Evolutionary conservation across 2,888 invertebrate species (phyloP), one percentile per base, ranked within the genome.

Genomic region (Cyaniris semiargus): DNA sequence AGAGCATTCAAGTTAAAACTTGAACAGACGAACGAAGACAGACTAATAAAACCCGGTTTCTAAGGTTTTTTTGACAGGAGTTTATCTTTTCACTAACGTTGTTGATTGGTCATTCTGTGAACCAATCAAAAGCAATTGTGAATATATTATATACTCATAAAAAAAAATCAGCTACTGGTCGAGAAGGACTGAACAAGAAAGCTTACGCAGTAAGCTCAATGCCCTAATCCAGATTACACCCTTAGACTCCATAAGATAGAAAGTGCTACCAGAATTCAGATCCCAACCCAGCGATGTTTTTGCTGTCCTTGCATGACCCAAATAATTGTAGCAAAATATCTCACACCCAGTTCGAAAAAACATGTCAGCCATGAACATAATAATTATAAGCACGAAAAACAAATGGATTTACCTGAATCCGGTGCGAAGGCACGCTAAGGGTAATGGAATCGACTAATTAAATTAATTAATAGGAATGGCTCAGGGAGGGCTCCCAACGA

Each of bases 381-480:
- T 53, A 74, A 74, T 74, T 74, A 53, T 27, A 48, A 44, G 74
- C 74, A 74, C 74, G 74, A 48, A 48, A 74, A 15, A 66, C 66
- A 31, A 23, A 74, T 38, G 72, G 72, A 44, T 72, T 15, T 44
- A 72, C 21, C 74, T 74, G 66, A 66, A 66, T 31, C 66, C 66
- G 18, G 27, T 27, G 74, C 48, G 74, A 48, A 23, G 48, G 48
- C 74, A 74, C 74, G 74, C 74, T 27, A 53, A 21, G 72, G 74
- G 27, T 53, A 74, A 74, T 74, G 74, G 74, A 74, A 74, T 74
- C 27, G 53, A 23, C 48, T 53, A 74, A 72, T 72, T 72, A 72
- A 72, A 44, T 72, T 72, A 38, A 72, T 72, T 72, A 72, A 48
- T 74, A 53, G 48, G 7, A 48, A 74, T 72, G 72, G 48, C 74